phyloP scores from a whole-genome alignment of 2,888 invertebrate species.

The Tipula confusa region DNA sequence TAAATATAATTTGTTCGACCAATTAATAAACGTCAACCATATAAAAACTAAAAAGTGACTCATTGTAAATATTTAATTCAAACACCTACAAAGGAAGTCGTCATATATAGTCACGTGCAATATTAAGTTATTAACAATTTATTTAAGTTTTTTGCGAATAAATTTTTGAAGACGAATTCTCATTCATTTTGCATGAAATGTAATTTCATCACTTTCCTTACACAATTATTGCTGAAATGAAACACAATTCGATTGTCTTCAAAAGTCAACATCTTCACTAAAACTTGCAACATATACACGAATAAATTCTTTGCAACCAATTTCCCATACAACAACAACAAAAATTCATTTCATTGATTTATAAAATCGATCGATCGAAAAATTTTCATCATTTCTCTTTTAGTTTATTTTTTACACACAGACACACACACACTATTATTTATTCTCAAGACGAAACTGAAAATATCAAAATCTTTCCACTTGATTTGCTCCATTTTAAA shows the following conservation, averaged over 20 bases:
- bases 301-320: neutral
- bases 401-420: neutral
- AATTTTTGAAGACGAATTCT: neutral
- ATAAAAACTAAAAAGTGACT: too few relatives aligned
- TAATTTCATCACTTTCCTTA: slow-evolving; percentile 12
- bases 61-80: neutral
- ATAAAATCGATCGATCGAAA: slow-evolving; percentile 3
- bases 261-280: neutral
- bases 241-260: neutral
- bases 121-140: neutral
- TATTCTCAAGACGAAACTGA: neutral
- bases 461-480: slow-evolving; percentile 12
- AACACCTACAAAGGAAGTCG: neutral
- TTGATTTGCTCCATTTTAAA: slow-evolving; percentile 25
- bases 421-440: neutral
- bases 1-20: too few relatives aligned
- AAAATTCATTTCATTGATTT: slow-evolving; percentile 1
- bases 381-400: slow-evolving; percentile 5
- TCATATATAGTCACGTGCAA: neutral
- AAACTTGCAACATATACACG: neutral
- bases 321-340: neutral
- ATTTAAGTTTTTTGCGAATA: too few relatives aligned
- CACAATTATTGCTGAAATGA: too few relatives aligned
- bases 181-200: neutral
- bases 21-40: too few relatives aligned